Percentiles rank a stretch among this genome's conserved stretches.
Conservation (phyloP, 1,140 invertebrate genomes). For the Drosophila pseudoananassae region DNA sequence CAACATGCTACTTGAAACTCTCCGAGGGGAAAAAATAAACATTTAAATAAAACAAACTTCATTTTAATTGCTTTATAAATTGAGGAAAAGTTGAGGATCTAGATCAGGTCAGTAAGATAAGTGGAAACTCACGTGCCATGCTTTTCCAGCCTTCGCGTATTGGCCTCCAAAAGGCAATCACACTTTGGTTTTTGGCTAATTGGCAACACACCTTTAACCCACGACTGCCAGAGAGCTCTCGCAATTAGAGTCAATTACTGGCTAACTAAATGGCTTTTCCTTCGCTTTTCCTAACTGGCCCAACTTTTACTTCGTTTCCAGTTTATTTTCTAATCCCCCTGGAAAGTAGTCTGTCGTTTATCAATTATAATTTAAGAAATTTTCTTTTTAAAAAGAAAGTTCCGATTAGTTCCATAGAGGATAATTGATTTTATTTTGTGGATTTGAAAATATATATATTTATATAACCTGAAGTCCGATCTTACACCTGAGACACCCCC, state of each 20-base stretch:
- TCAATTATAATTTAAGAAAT: constrained; percentile 50
- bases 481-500: background rate
- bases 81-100: constrained; percentile 8
- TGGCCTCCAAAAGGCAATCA: constrained; percentile 41
- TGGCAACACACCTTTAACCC: constrained; percentile 70
- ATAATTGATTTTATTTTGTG: background rate
- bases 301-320: constrained; percentile 35
- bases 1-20: constrained; percentile 38
- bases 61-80: constrained; percentile 29
- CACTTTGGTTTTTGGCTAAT: constrained; percentile 53
- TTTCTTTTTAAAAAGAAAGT: constrained; percentile 23
- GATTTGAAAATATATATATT: too few relatives aligned
- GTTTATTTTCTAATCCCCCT: constrained; percentile 52
- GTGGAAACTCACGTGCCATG: constrained; percentile 43
- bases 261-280: constrained; percentile 35
- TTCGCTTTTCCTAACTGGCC: constrained; percentile 13
- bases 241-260: constrained; percentile 63
- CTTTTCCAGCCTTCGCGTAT: constrained; percentile 7
- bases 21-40: constrained; percentile 21
- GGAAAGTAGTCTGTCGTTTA: constrained; percentile 59
- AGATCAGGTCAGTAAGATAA: constrained; percentile 23
- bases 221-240: constrained; percentile 15
- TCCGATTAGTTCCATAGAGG: constrained; percentile 5
- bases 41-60: constrained; percentile 15
- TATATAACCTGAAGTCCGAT: background rate